Base-by-base conservation (phyloP, 2,797 vertebrate species). In the Sebastes paucispinis region DNA sequence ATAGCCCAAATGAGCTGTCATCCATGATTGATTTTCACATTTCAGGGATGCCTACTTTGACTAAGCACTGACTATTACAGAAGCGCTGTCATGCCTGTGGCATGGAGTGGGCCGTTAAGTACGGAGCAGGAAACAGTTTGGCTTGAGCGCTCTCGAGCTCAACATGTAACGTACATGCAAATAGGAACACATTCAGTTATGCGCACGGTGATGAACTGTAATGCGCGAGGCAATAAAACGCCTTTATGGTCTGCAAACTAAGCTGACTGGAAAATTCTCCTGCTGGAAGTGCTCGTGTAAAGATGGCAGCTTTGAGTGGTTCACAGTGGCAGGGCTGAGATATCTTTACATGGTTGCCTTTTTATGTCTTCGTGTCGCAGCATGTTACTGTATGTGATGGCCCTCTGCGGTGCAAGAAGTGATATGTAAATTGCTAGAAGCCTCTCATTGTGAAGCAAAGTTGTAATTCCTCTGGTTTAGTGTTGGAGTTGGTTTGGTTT, bases 1-100 rank as follows among this genome's bases (percentile, higher is more conserved):
- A 92, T 91, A 84, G 75, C 75, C 85, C 84, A 93, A 95, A 94
- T 93, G 91, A 95, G 89, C 90, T 92, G 92, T 94, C 94, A 91
- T 89, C 91, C 90, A 77, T 92, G 91, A 94, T 94, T 93, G 92
- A 94, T 95, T 94, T 92, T 87, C 91, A 92, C 88, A 91, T 95
- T 94, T 94, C 89, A 91, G 84, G 93, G 90, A 91, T 91, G 89
- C 87, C 85, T 88, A 88, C 89, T 89, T 92, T 90, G 81, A 91
- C 88, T 88, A 85, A 91, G 86, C 82, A 55, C 69, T n/a, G 79
- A 89, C 91, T 91, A 90, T 94, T 91, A 91, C 79, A 87, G 85
- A 52, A 84, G 76, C 88, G 84, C 77, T 75, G 83, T 85, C 81
- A 65, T 70, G 88, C 86, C 85, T 5, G 65, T 84, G 88, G 84